Percentiles rank a stretch among this genome's conserved stretches.
phyloP scores from a whole-genome alignment of 2,888 invertebrate genomes.

The Epinotia ramella region DNA sequence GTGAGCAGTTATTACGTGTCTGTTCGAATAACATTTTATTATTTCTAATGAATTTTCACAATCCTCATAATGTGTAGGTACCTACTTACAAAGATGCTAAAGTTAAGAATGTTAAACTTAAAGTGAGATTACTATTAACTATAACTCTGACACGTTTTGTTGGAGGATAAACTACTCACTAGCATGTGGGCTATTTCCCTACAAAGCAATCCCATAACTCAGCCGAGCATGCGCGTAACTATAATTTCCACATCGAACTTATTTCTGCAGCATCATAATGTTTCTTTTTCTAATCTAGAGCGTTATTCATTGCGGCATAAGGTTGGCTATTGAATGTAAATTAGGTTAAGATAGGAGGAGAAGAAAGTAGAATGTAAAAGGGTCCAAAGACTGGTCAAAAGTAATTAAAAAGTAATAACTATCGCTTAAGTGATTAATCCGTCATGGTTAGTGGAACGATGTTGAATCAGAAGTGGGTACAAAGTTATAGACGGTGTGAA shows the following conservation, averaged over 20 bases:
- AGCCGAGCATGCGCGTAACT: too few relatives aligned
- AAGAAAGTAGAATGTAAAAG: constrained; percentile 13
- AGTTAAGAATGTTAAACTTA: too few relatives aligned
- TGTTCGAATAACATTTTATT: too few relatives aligned
- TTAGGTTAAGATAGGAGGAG: constrained; percentile 4
- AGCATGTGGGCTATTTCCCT: too few relatives aligned
- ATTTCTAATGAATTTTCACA: too few relatives aligned
- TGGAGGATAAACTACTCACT: too few relatives aligned
- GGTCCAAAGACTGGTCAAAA: constrained; percentile 8
- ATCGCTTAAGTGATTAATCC: constrained; percentile 37
- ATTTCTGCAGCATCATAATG: not conserved
- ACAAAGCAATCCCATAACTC: too few relatives aligned
- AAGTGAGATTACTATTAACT: too few relatives aligned
- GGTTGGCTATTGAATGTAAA: not conserved
- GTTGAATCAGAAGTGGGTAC: constrained; percentile 40
- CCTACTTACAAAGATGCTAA: too few relatives aligned
- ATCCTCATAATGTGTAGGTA: too few relatives aligned
- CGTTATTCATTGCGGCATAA: not conserved
- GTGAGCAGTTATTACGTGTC: too few relatives aligned
- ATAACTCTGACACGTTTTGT: too few relatives aligned
- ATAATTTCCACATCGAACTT: not conserved
- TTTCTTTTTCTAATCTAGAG: not conserved
- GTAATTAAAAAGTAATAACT: constrained; percentile 39
- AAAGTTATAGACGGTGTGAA: constrained; percentile 52
- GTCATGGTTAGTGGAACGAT: constrained; percentile 34